Evolutionary conservation across 1,140 invertebrate species (phyloP).

Genomic region (Trachelipus rathkii): DNA sequence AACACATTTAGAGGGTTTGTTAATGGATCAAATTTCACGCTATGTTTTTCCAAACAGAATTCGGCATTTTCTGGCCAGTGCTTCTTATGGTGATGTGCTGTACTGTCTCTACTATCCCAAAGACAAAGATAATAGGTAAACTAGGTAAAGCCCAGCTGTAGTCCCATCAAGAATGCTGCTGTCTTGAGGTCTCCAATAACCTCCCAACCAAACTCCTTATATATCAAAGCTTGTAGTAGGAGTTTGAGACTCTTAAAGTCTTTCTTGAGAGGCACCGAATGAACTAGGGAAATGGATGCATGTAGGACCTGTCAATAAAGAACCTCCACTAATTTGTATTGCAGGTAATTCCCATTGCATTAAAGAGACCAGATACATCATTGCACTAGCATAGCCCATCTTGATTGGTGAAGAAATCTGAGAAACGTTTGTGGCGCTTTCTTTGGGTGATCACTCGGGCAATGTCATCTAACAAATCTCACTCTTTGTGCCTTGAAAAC

Average conservation of each 20-base stretch:
- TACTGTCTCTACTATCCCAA: too few relatives aligned
- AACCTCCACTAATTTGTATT: too few relatives aligned
- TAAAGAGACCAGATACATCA: constrained; percentile 45
- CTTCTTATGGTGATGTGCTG: too few relatives aligned
- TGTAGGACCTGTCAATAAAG: too few relatives aligned
- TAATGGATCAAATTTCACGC: constrained; percentile 46
- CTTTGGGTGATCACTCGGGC: constrained; percentile 27
- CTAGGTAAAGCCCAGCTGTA: too few relatives aligned
- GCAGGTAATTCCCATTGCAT: constrained; percentile 47
- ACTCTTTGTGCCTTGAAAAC: constrained; percentile 27
- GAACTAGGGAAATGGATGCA: constrained; percentile 48
- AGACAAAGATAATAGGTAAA: too few relatives aligned
- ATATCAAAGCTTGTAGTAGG: too few relatives aligned
- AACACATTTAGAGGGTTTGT: constrained; percentile 40
- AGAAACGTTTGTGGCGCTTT: constrained; percentile 30
- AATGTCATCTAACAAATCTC: constrained; percentile 22
- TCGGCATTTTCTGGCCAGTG: too few relatives aligned
- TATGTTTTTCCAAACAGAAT: constrained; percentile 29
- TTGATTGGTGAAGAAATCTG: constrained; percentile 40
- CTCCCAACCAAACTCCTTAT: too few relatives aligned
- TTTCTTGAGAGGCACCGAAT: constrained; percentile 49
- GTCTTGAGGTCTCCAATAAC: too few relatives aligned
- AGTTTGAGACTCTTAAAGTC: neutral
- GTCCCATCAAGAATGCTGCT: too few relatives aligned
- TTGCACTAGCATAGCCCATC: constrained; percentile 46